Evolutionary conservation across 2,113 vertebrate species (phyloP).

Genomic region (Crotalus viridis): DNA sequence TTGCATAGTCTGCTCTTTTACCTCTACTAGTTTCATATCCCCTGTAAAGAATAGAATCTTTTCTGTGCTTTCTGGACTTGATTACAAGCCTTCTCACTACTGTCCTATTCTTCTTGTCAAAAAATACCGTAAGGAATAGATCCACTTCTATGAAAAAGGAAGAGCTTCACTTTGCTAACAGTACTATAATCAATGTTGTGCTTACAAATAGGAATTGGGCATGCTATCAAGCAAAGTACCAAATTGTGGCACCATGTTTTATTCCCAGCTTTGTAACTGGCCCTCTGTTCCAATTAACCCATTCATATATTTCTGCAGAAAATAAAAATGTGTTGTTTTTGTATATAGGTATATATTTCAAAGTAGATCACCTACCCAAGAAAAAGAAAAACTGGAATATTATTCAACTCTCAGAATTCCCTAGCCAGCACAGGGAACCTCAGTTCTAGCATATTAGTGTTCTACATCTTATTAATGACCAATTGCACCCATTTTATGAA

Average conservation of each 20-base stretch:
- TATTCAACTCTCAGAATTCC: neutral
- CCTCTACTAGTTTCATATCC: neutral
- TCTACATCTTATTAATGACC: neutral
- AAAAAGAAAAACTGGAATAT: neutral
- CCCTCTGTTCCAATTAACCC: neutral
- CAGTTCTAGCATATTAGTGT: neutral
- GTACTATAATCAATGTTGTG: neutral
- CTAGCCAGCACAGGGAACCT: neutral
- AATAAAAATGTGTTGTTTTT: neutral
- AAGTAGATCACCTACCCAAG: neutral
- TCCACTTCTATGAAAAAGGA: neutral
- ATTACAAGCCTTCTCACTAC: neutral
- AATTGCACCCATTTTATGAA: neutral
- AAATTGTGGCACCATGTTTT: neutral
- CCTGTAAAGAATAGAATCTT: neutral
- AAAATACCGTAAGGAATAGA: neutral
- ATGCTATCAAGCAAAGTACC: neutral
- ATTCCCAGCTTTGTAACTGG: neutral
- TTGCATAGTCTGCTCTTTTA: neutral
- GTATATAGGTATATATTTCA: neutral
- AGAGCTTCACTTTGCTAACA: no score
- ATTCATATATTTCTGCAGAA: neutral
- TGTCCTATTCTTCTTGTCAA: neutral
- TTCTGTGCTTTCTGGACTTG: neutral
- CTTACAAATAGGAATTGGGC: neutral